phyloP scores from a whole-genome alignment of 2,888 invertebrate species.

The Pachydiplax longipennis region DNA sequence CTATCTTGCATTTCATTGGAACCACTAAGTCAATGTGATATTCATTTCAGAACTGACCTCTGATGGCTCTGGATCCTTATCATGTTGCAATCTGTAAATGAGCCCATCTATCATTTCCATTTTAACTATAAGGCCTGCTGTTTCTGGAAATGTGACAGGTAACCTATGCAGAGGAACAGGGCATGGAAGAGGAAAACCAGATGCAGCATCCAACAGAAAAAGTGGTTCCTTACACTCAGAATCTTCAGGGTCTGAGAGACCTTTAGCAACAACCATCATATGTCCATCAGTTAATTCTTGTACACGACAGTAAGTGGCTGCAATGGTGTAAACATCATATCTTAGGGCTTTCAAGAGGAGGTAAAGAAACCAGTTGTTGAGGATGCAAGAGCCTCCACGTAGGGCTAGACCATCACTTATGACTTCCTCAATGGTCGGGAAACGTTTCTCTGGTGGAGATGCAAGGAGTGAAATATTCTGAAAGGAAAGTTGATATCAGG shows the following conservation, averaged over 20 bases:
- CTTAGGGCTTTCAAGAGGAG: not conserved
- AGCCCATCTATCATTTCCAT: not conserved
- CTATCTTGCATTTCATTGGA: no score
- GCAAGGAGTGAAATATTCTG: slow-evolving; percentile 12
- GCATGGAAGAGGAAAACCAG: not conserved
- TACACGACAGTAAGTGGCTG: slow-evolving; percentile 6
- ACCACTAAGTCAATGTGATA: no score
- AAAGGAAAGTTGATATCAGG: not conserved
- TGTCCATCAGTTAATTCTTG: not conserved
- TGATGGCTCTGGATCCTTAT: not conserved
- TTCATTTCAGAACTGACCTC: not conserved
- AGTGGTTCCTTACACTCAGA: not conserved
- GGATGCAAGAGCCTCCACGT: not conserved
- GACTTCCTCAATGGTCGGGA: not conserved
- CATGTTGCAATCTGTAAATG: not conserved
- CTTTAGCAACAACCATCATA: slow-evolving; percentile 4
- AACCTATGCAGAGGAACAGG: slow-evolving; percentile 9
- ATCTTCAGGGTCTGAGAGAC: not conserved
- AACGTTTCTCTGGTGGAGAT: not conserved
- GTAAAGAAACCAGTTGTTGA: slow-evolving; percentile 14
- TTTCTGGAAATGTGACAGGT: not conserved
- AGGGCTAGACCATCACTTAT: not conserved
- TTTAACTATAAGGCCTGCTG: not conserved
- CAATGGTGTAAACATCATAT: not conserved
- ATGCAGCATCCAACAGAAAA: not conserved